phyloP scores from a whole-genome alignment of 64 coral and sea anemone species.

The Montipora foliosa region DNA sequence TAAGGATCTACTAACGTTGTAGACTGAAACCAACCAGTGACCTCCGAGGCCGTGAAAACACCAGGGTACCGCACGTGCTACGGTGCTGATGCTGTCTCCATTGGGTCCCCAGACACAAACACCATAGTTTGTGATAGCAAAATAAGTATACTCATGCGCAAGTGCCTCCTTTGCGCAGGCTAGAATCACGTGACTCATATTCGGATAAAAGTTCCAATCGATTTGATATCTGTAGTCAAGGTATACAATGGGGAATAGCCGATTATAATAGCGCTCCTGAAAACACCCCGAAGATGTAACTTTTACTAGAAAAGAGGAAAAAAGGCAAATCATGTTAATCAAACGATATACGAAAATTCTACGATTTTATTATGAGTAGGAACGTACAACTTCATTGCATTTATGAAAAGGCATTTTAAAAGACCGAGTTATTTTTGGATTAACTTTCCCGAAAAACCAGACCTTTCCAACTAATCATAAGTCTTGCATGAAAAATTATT shows the following conservation, averaged over 20 bases:
- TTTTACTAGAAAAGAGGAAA: background rate
- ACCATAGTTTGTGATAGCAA: constrained; percentile 81
- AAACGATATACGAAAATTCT: too few species aligned
- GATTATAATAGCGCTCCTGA: constrained; percentile 17
- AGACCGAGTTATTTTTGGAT: too few species aligned
- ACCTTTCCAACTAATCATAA: too few species aligned
- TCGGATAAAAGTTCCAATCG: constrained; percentile 69
- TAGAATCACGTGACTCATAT: constrained; percentile 70
- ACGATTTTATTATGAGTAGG: too few species aligned
- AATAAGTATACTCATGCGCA: constrained; percentile 52
- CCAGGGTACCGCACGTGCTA: background rate
- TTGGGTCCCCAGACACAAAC: constrained; percentile 62
- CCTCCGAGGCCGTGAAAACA: constrained; percentile 76
- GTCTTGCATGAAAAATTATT: too few species aligned
- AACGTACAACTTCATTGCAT: too few species aligned
- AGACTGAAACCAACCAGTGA: constrained; percentile 53
- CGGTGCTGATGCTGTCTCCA: constrained; percentile 32
- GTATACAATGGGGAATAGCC: constrained; percentile 36
- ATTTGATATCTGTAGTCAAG: constrained; percentile 73
- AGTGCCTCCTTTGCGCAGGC: constrained; percentile 64
- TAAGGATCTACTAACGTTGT: constrained; percentile 11
- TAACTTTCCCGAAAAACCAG: too few species aligned
- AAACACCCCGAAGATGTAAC: constrained; percentile 69
- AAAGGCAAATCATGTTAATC: background rate
- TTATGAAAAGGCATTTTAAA: too few species aligned